Evolutionary conservation across 2,888 invertebrate species (phyloP).

Genomic region (Platycnemis pennipes): DNA sequence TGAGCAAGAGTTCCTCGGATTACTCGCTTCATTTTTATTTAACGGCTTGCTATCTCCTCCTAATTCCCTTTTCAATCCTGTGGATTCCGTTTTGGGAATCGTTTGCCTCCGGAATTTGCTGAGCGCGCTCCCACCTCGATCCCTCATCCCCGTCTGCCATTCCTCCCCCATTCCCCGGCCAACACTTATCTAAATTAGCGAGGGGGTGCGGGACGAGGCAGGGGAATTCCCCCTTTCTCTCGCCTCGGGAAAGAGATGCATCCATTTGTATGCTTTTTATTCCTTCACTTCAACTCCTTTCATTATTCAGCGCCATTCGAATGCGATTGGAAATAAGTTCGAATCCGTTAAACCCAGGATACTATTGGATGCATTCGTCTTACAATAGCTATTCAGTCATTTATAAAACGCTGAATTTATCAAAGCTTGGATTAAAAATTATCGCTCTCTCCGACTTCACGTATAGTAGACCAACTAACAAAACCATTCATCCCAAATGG

Average conservation of each 20-base stretch:
- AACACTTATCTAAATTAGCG: slow-evolving; percentile 33
- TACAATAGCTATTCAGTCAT: not conserved
- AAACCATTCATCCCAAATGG: not conserved
- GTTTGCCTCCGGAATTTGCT: slow-evolving; percentile 46
- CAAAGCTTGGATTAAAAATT: not conserved
- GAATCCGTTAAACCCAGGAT: not conserved
- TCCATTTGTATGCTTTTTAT: not conserved
- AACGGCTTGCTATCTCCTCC: slow-evolving; percentile 44
- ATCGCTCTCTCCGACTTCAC: not conserved
- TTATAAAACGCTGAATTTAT: not conserved
- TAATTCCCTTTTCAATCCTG: slow-evolving; percentile 48
- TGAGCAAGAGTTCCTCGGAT: slow-evolving; percentile 45
- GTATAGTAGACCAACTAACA: not conserved
- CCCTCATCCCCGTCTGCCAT: not conserved
- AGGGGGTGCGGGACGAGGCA: not conserved
- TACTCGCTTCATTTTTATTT: slow-evolving; percentile 41
- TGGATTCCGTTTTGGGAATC: slow-evolving; percentile 46
- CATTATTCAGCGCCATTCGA: slow-evolving; percentile 10
- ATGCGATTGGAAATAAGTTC: slow-evolving; percentile 12
- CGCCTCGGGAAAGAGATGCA: not conserved
- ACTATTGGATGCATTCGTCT: slow-evolving; percentile 22
- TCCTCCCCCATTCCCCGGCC: not conserved
- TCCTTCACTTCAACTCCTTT: not conserved
- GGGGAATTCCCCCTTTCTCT: not conserved
- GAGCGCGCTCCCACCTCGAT: not conserved